Percentiles rank a stretch among this genome's conserved stretches.
Conservation (phyloP, 2,797 vertebrate genomes). For the Chelon auratus region DNA sequence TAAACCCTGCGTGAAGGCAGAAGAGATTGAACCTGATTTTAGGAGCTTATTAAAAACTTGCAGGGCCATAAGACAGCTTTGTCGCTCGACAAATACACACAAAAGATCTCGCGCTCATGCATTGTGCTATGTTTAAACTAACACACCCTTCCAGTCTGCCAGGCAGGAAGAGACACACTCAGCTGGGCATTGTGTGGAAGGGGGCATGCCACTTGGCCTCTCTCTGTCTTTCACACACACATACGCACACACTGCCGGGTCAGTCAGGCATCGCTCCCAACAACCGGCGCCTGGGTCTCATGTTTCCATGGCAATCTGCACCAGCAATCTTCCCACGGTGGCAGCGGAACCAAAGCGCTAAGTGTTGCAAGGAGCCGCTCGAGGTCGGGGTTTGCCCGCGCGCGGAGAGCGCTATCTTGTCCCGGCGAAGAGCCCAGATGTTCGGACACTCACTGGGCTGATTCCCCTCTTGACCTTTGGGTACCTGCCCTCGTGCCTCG, state of each 20-base stretch:
- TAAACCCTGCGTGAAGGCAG: constrained; percentile 7
- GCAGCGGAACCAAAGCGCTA: constrained; percentile 62
- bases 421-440: constrained; percentile 77
- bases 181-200: constrained; percentile 79
- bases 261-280: constrained; percentile 73
- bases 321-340: constrained; percentile 84
- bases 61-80: constrained; percentile 3
- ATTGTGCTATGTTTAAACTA: constrained; percentile 75
- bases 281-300: constrained; percentile 78
- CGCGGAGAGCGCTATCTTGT: constrained; percentile 63
- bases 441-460: constrained; percentile 82
- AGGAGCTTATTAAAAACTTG: background rate
- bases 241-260: constrained; percentile 73
- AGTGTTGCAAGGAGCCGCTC: constrained; percentile 41
- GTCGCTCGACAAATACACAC: constrained; percentile 44
- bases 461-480: constrained; percentile 79
- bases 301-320: constrained; percentile 81
- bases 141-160: constrained; percentile 81
- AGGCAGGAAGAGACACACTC: constrained; percentile 79
- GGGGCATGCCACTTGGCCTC: constrained; percentile 78
- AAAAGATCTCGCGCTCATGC: constrained; percentile 51
- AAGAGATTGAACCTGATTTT: constrained; percentile 4
- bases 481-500: constrained; percentile 46
- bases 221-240: constrained; percentile 68
- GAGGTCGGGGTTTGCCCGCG: no score